Base-by-base conservation (phyloP, 2,888 invertebrate genomes). In the Rhagonycha fulva region DNA sequence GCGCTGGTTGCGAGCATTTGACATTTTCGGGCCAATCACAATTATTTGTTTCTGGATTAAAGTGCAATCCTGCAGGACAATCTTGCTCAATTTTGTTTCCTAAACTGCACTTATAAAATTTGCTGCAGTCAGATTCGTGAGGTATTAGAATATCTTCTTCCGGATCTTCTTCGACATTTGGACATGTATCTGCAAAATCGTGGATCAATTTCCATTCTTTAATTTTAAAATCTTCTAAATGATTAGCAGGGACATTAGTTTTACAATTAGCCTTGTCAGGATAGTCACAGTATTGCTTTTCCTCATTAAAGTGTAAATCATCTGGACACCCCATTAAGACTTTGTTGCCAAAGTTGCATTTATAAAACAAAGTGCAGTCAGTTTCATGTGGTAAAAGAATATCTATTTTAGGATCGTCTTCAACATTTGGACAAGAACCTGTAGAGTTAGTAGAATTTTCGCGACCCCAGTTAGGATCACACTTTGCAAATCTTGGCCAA, bases 401-500 rank as follows among this genome's bases (percentile, higher is more conserved):
- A n/a, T 74, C 71, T 60, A 66, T 70, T 10, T 23, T 32, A 24
- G 79, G 77, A 28, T 76, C 71, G n/a, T 71, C 75, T 70, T 62
- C 70, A 11, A 26, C 62, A n/a, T n/a, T 62, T 14, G 70, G 70
- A 32, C 71, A 72, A 28, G 10, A 2, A 23, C 70, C 68, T n/a
- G 71, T 71, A 4, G 61, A 23, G 9, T 60, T 26, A 11, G 68
- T 68, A 5, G 47, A 47, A 47, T 47, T 47, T 7, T n/a, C 32
- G 4, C 1, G n/a, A n/a, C 47, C 47, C 47, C 47, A 47, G n/a
- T 14, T 68, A 23, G 24, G 70, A 12, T 62, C 68, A 30, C 81
- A 81, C 1, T 76, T 75, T 2, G 80, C 80, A 24, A 74, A 24
- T 28, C 68, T 73, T 2, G 82, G 82, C 75, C 74, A 81, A 68